Conservation (phyloP, 1,140 invertebrate species). For the Globodera rostochiensis region DNA sequence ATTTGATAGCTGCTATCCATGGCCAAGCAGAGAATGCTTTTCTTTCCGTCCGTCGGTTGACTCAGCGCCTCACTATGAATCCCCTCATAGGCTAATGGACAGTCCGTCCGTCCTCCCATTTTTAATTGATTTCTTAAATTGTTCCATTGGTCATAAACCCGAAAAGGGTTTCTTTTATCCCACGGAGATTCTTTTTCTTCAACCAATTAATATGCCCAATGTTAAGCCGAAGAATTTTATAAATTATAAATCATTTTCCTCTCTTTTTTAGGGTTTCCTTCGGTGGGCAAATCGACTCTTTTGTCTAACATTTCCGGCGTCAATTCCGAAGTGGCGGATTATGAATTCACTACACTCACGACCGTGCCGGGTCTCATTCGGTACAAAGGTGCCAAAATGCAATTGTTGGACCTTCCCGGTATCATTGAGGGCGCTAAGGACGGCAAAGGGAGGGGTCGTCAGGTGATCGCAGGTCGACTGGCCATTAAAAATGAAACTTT, state of each 20-base stretch:
- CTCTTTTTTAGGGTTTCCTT: constrained; percentile 82
- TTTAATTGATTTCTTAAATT: not conserved
- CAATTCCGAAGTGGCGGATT: constrained; percentile 91
- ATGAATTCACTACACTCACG: constrained; percentile 96
- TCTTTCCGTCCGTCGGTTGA: too few species aligned
- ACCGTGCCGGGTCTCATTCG: constrained; percentile 99
- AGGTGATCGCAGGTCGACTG: constrained; percentile 84
- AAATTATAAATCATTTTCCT: not conserved
- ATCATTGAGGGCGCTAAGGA: constrained; percentile 99
- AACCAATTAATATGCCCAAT: not conserved
- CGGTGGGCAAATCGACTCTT: constrained; percentile 96
- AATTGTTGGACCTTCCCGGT: constrained; percentile 95
- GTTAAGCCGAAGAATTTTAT: not conserved
- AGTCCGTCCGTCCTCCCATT: too few species aligned
- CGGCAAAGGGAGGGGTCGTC: constrained; percentile 93
- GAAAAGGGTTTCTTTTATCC: not conserved
- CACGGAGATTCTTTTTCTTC: not conserved
- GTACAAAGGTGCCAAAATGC: constrained; percentile 99
- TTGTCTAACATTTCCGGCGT: constrained; percentile 95
- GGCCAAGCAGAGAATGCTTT: too few species aligned
- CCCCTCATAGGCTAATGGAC: not conserved
- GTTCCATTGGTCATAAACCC: not conserved
- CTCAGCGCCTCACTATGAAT: too few species aligned
- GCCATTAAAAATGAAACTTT: constrained; percentile 22
- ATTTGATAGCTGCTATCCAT: not conserved